Evolutionary conservation across 2,113 vertebrate species (phyloP), one percentile per base, ranked within the genome.

Genomic region (Vimba vimba): DNA sequence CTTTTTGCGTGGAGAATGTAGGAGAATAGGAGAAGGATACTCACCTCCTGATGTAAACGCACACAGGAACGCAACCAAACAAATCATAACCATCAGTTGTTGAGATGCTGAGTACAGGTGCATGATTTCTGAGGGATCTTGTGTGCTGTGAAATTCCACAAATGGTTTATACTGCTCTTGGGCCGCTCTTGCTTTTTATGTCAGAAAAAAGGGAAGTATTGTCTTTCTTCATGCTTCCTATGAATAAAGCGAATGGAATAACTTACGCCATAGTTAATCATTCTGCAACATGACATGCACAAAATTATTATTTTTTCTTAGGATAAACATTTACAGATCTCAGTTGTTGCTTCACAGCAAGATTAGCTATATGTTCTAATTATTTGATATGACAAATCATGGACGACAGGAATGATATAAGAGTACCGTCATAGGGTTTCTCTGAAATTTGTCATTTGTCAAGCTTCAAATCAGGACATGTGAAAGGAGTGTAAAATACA

Each of bases 121-220:
- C 86, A 88, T 85, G 25, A 30, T 86, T 86, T 30, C 71, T 79
- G 76, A 17, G 55, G 47, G 79, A 59, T 15, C 33, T 4, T 39
- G n/a, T 4, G 36, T 33, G 23, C 33, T 19, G 59, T 50, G 4
- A 36, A 1, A 74, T 25, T 80, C 30, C 64, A 25, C 21, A 33
- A 45, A 27, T 39, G 7, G 0, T 81, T 4, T 77, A 27, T 27
- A 2, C 76, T 81, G 66, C 60, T n/a, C 11, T 25, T 71, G 4
- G 9, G 4, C 59, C 2, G 15, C 39, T 21, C 25, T 52, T 60
- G 50, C 30, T 60, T 86, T 89, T 82, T 89, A 89, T 73, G 76
- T 33, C 27, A 62, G 10, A 33, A 4, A 83, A 76, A 62, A 45
- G 87, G 85, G 88, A 89, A 89, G 88, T 77, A 7, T 82, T 78